Evolutionary conservation across 2,797 vertebrate species (phyloP).

Genomic region (Darevskia mixta): DNA sequence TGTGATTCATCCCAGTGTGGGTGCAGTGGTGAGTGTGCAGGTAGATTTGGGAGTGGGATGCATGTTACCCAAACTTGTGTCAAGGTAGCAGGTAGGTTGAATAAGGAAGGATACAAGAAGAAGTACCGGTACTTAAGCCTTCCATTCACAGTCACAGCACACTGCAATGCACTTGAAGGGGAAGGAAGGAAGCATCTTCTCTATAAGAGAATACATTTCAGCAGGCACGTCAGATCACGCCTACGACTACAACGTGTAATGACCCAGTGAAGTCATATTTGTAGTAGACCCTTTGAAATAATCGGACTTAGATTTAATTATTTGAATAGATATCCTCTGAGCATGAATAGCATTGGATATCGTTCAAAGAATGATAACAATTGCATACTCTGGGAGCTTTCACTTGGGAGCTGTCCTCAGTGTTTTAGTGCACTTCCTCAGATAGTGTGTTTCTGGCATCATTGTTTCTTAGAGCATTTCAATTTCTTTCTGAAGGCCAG

Average conservation of each 20-base stretch:
- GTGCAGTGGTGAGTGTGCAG: neutral
- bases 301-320: no score
- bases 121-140: neutral
- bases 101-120: neutral
- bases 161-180: neutral
- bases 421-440: neutral
- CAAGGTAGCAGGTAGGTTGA: neutral
- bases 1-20: neutral
- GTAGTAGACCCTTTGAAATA: no score
- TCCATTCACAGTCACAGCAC: neutral
- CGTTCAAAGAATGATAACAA: neutral
- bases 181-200: neutral
- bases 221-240: neutral
- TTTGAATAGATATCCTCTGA: no score
- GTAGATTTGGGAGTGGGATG: neutral
- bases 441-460: accelerated
- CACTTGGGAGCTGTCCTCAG: neutral
- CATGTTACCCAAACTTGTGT: slow-evolving; percentile 13
- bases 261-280: neutral
- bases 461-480: neutral
- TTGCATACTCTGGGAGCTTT: neutral
- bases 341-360: no score
- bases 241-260: neutral
- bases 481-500: neutral
- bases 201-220: neutral